Evolutionary conservation across 2,113 vertebrate species (phyloP), one percentile per base, ranked within the genome.

Genomic region (Argyrosomus japonicus): DNA sequence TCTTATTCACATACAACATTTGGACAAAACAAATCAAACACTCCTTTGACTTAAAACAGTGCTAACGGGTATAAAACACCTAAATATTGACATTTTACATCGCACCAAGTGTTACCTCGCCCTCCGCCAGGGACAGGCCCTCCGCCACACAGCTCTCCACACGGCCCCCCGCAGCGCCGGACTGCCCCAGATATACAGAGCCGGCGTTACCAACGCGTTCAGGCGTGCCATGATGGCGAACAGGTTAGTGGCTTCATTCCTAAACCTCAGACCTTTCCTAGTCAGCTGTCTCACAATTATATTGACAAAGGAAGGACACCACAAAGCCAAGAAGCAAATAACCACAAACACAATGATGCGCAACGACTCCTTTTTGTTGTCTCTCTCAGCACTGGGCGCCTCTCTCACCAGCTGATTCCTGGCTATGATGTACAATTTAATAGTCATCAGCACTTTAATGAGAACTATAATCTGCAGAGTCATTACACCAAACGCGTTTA

Each of bases 291-390:
- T 85, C 5, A 95, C 89, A 10, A 95, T 95, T 4, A 95, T 95
- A 29, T 96, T 95, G 8, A 95, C 77, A 71, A 96, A 96, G 2
- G 95, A 95, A 0, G 95, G 95, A 86, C 91, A 89, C 95, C 95
- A 95, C 12, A 96, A 75, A 14, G 71, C 83, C 84, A 96, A 62
- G 83, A 95, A 96, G 45, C 89, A 94, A 7, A 95, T 95, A 0
- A 95, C 95, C 75, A 95, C 95, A 48, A 95, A 93, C 67, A 96
- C 92, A 29, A 96, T 96, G 73, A 95, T 93, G 58, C 91, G 94
- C 81, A 96, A 61, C 4, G 95, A 96, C 75, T 95, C 95, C 36
- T 82, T 94, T 53, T 96, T 95, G 83, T 51, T 93, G 18, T 95
- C 94, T 21, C 89, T 84, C 11, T 95, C 95, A 0, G 74, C 73